These are phyloP conservation scores for Penaeus vannamei DNA, from an alignment of 1,140 invertebrate species.

Conservation along the genomic window DNA sequence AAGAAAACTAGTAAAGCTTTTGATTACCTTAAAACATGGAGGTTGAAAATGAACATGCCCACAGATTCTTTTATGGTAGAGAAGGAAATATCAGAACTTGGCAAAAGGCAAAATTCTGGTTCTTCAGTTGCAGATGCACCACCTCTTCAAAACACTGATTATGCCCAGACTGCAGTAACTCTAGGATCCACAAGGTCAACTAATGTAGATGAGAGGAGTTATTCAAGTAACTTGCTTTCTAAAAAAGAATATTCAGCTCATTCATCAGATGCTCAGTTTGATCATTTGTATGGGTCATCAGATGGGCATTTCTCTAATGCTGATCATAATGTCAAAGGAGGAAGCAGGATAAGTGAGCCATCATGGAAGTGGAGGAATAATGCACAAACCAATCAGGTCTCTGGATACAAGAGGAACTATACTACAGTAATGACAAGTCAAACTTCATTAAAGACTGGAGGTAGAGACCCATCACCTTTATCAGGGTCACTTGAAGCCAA, in stretches of 20 bases:
- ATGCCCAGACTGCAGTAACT: background rate
- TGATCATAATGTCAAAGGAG: background rate
- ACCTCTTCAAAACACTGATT: constrained; percentile 1
- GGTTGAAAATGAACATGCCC: constrained; percentile 52
- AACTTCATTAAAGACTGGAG: background rate
- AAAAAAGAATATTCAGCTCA: background rate
- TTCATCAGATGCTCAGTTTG: background rate
- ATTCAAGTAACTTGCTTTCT: constrained; percentile 28
- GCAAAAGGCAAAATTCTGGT: constrained; percentile 8
- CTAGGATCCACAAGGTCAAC: background rate
- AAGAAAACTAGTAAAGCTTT: constrained; percentile 48
- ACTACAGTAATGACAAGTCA: background rate
- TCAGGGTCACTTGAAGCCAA: background rate
- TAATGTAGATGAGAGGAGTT: constrained; percentile 8
- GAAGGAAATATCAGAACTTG: background rate
- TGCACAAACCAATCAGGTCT: background rate
- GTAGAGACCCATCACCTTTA: background rate
- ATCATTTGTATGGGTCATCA: background rate
- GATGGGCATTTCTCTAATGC: background rate
- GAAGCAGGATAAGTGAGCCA: background rate
- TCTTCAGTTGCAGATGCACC: background rate
- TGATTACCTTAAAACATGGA: constrained; percentile 52
- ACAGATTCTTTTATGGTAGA: constrained; percentile 54
- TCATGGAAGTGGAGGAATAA: constrained; percentile 37
- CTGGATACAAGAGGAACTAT: constrained; percentile 35